Conservation (phyloP, 2,797 vertebrate genomes). For the Melanotaenia parkinsoni region DNA sequence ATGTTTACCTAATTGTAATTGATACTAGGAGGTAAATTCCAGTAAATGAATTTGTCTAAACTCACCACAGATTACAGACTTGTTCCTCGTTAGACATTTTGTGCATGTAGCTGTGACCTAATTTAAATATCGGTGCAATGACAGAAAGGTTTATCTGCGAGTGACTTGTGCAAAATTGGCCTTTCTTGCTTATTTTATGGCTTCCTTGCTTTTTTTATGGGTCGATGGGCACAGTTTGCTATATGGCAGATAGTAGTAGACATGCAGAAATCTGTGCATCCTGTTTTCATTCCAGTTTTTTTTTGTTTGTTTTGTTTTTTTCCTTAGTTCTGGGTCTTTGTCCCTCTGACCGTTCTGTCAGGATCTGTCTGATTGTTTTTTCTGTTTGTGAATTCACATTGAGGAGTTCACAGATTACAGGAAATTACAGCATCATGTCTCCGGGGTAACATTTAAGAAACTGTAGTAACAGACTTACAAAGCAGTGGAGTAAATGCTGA, state of each 20-base stretch:
- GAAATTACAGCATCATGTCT: not conserved
- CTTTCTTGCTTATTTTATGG: too few relatives aligned
- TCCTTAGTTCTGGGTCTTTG: not conserved
- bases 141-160: not conserved
- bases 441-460: not conserved
- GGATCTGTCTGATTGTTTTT: not conserved
- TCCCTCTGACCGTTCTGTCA: not conserved
- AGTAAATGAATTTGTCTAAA: not conserved
- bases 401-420: not conserved
- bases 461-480: not conserved
- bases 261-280: not conserved
- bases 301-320: too few relatives aligned
- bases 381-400: not conserved
- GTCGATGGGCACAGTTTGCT: not conserved
- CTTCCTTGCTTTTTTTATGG: not conserved
- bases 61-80: not conserved
- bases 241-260: not conserved
- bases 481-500: not conserved
- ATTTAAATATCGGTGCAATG: not conserved
- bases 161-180: too few relatives aligned
- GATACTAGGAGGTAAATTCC: not conserved
- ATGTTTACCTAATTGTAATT: not conserved
- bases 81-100: too few relatives aligned
- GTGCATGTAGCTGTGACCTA: not conserved
- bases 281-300: not conserved